A percentile compares a stretch with the other conserved stretches of the same genome.
These are phyloP conservation scores for Potamarius usumacintae DNA, from an alignment of 2,113 vertebrate species.

Conservation along the genomic window DNA sequence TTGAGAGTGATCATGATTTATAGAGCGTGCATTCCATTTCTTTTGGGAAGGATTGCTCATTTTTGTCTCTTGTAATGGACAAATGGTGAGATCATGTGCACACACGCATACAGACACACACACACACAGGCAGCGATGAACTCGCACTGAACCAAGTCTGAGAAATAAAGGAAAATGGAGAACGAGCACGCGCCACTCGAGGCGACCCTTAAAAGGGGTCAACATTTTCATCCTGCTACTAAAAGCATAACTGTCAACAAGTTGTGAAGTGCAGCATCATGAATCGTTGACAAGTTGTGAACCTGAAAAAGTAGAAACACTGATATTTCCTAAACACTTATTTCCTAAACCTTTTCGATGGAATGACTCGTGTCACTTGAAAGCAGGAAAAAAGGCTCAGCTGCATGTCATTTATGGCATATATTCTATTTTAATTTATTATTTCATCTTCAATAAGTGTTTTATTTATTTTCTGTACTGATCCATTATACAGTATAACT, in stretches of 20 bases:
- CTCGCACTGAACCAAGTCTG: neutral
- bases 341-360: neutral
- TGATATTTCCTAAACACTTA: neutral
- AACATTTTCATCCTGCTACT: neutral
- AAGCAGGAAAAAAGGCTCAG: neutral
- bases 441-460: neutral
- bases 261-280: neutral
- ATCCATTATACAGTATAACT: neutral
- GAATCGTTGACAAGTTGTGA: neutral
- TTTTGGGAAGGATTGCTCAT: conserved; percentile 10
- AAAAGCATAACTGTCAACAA: neutral
- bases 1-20: neutral
- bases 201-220: neutral
- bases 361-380: neutral
- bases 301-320: neutral
- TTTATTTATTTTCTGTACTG: too few species aligned
- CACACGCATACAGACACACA: neutral
- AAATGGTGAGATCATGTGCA: conserved; percentile 15
- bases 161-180: too few species aligned
- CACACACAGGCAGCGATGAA: neutral
- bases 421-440: neutral
- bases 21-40: neutral
- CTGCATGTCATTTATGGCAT: too few species aligned
- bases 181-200: neutral
- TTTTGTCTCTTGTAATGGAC: conserved; percentile 16